These are phyloP conservation scores for Allobates femoralis DNA, from an alignment of 2,797 vertebrate genomes.

Conservation along the genomic window DNA sequence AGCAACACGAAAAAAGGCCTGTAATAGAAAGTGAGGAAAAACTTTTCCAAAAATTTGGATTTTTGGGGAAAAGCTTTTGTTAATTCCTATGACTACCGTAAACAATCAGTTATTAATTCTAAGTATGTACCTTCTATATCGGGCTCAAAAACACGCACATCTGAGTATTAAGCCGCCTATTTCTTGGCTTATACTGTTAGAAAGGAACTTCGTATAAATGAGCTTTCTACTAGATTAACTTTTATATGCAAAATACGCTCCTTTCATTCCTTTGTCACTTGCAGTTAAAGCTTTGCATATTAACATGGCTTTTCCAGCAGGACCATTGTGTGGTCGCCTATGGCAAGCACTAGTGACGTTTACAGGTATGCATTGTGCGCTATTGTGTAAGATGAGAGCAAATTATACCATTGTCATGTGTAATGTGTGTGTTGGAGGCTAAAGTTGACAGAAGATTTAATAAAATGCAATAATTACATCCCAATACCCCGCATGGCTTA, in stretches of 20 bases:
- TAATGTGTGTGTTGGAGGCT: not conserved
- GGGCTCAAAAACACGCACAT: too few relatives aligned
- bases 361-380: not conserved
- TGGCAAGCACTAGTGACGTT: not conserved
- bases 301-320: not conserved
- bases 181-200: too few relatives aligned
- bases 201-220: not conserved
- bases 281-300: not conserved
- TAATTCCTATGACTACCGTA: too few relatives aligned
- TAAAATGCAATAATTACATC: conserved; percentile 25
- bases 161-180: too few relatives aligned
- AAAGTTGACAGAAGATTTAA: not conserved
- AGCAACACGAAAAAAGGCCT: not conserved
- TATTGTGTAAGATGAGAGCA: not conserved
- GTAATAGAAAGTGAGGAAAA: not conserved
- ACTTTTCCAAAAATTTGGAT: too few relatives aligned
- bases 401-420: not conserved
- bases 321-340: not conserved
- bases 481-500: conserved; percentile 24
- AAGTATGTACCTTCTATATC: too few relatives aligned
- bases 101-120: too few relatives aligned
- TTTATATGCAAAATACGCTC: not conserved
- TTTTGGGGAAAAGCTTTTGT: too few relatives aligned
- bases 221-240: not conserved
- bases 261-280: not conserved